phyloP scores from a whole-genome alignment of 2,113 vertebrate genomes.

The Dasyornis broadbenti region DNA sequence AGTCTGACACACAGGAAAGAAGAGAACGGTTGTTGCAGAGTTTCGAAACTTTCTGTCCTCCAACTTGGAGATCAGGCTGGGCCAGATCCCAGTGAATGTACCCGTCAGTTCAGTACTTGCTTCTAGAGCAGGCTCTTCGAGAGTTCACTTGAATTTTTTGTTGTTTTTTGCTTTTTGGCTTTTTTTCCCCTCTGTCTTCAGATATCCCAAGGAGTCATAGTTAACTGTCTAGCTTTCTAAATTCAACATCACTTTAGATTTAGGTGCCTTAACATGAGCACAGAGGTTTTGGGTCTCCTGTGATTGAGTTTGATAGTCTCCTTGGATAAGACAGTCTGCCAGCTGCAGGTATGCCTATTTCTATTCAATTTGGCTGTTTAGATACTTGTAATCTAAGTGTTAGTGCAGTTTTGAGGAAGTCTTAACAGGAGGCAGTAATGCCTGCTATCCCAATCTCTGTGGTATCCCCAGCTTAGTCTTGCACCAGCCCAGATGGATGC shows the following conservation, averaged over 20 bases:
- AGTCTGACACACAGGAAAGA: not conserved
- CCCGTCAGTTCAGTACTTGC: not conserved
- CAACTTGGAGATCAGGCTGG: not conserved
- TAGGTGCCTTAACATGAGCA: not conserved
- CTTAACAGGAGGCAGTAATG: not conserved
- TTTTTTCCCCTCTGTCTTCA: not conserved
- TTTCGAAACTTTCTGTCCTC: not conserved
- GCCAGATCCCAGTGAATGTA: not conserved
- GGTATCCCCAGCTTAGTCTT: accelerated
- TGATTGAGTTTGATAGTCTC: not conserved
- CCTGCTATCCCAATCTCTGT: accelerated
- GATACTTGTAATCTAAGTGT: not conserved
- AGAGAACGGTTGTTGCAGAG: not conserved
- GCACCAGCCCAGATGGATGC: not conserved
- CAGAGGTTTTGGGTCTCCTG: not conserved
- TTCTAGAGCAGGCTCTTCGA: not conserved
- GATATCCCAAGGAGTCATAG: not conserved
- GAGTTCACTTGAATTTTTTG: not conserved
- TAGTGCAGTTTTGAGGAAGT: not conserved
- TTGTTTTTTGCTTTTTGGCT: accelerated
- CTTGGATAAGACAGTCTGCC: not conserved
- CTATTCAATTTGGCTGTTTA: not conserved
- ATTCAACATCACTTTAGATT: not conserved
- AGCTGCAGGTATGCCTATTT: not conserved
- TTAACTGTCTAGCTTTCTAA: not conserved